Percentiles rank a stretch among this genome's conserved stretches.
These are phyloP conservation scores for Charadrius vociferus DNA, from an alignment of 2,113 vertebrate species.

Conservation along the genomic window DNA sequence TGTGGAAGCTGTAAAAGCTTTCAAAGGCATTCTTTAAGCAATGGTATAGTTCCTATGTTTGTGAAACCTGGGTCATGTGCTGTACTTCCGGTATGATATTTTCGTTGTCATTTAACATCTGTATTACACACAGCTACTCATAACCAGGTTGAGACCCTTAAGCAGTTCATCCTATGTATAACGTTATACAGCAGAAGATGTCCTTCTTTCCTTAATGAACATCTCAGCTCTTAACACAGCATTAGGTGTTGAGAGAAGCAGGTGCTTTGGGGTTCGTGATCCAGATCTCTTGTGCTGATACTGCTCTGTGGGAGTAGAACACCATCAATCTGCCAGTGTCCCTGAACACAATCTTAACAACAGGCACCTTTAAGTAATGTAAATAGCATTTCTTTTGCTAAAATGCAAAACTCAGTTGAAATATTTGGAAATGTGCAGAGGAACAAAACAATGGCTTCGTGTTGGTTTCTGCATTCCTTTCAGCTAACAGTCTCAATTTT, in stretches of 20 bases:
- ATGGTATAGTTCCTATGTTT: neutral
- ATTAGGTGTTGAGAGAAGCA: neutral
- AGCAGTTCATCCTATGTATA: neutral
- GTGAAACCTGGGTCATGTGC: neutral
- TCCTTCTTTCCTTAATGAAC: neutral
- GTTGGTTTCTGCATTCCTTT: neutral
- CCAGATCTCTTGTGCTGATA: neutral
- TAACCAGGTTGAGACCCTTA: neutral
- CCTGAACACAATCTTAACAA: neutral
- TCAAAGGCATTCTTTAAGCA: neutral
- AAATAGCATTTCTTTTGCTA: neutral
- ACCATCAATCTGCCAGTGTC: neutral
- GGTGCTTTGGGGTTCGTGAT: neutral
- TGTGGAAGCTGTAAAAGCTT: neutral
- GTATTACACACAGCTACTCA: neutral
- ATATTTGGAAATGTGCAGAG: neutral
- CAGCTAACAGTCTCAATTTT: neutral
- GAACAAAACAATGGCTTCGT: neutral
- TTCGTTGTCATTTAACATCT: neutral
- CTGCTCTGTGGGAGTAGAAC: neutral
- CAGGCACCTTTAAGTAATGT: neutral
- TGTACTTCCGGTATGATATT: neutral
- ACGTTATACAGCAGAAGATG: rapidly evolving
- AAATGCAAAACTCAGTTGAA: neutral
- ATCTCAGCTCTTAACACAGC: neutral